phyloP scores from a whole-genome alignment of 2,113 vertebrate species.

The Butorides virescens region DNA sequence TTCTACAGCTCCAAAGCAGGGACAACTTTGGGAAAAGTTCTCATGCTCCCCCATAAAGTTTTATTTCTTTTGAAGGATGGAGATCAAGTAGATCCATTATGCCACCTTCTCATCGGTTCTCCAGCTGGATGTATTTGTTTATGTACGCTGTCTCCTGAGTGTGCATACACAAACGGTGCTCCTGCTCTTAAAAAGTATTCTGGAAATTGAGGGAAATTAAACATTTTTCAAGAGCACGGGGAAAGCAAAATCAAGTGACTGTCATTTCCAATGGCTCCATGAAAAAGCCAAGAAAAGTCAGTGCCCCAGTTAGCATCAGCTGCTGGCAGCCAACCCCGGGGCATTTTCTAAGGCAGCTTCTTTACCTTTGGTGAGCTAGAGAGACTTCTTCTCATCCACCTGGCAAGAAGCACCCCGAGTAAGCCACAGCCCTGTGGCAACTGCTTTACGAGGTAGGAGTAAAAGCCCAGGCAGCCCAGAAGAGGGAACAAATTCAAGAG shows the following conservation, averaged over 20 bases:
- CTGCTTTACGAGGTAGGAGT: neutral
- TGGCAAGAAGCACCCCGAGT: neutral
- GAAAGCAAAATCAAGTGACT: neutral
- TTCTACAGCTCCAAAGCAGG: neutral
- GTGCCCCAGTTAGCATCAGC: neutral
- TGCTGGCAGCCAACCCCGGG: neutral
- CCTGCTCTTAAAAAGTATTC: neutral
- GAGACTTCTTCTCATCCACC: neutral
- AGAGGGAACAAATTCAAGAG: neutral
- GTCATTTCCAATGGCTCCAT: neutral
- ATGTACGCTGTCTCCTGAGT: neutral
- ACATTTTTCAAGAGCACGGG: neutral
- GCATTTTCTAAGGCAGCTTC: neutral
- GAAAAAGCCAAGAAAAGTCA: neutral
- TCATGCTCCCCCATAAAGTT: slow-evolving; percentile 13
- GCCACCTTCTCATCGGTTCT: neutral
- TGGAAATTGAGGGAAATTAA: neutral
- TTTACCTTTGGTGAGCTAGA: neutral
- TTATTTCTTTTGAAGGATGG: neutral
- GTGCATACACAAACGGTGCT: neutral
- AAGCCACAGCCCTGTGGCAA: neutral
- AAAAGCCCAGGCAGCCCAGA: neutral
- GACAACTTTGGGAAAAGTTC: neutral
- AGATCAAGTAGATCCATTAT: neutral
- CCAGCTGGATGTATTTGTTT: neutral